Base-by-base conservation (phyloP, 2,797 vertebrate species). In the Vipera latastei region DNA sequence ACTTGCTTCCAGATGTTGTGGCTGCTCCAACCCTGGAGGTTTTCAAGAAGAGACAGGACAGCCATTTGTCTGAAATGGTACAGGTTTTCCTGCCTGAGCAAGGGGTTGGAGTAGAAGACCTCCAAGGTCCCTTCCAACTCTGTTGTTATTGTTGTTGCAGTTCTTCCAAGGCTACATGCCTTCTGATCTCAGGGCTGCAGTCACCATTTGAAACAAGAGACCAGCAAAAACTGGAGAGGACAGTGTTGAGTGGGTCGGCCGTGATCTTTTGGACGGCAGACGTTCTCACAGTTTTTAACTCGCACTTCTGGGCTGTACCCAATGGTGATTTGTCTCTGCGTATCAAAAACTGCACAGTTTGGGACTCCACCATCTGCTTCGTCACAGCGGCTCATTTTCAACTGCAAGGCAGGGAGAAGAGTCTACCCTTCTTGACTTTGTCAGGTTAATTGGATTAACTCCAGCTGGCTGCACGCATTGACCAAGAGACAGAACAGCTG, bases 371-470 rank as follows among this genome's bases (percentile, higher is more conserved):
- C 89, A 96, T 94, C 95, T n/a, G 93, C 51, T 93, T 89, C 22
- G 20, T 56, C 14, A 85, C 13, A 90, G 91, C 44, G 0, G 38
- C 28, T 56, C 93, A 93, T 53, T 93, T 94, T 89, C 94, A 94
- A 92, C 94, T 94, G 95, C 94, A 92, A 91, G 94, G 93, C 73
- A 5, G 69, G 63, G 89, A 93, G 94, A 95, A 1, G 83, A 32
- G 12, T 92, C 5, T 8, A 25, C 63, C 44, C 92, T 94, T 56
- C 92, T 92, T 95, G 96, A 95, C 96, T 97, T 95, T 93, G 94
- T 90, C 93, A 94, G 89, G 95, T 96, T 96, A 96, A 97, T 97
- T 96, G 96, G 96, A 97, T 97, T 97, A 96, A 96, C 96, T 96
- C 95, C 89, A 89, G 93, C 94, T 95, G 95, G 95, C 94, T 95